Conservation (phyloP, 2,888 invertebrate species). For the Zaprionus lineosus region DNA sequence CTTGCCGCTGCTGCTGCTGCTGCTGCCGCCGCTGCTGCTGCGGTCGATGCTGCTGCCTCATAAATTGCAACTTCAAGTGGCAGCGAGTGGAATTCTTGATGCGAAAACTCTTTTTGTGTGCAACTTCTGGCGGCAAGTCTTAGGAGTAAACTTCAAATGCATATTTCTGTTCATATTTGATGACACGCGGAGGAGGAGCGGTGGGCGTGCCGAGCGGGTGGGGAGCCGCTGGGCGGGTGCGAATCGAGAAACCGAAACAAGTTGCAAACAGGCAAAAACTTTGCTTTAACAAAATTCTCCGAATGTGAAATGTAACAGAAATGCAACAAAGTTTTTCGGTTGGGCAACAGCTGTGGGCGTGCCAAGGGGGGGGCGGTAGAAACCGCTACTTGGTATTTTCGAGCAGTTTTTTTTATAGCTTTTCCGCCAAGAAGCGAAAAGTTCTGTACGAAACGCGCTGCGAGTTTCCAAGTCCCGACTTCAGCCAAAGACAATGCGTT, state of each 20-base stretch:
- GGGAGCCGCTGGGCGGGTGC: background rate
- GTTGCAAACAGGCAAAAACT: conserved; percentile 69
- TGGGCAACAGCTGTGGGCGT: background rate
- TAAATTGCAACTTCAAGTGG: conserved; percentile 51
- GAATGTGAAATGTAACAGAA: conserved; percentile 53
- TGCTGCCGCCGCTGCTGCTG: conserved; percentile 8
- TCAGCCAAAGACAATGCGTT: conserved; percentile 44
- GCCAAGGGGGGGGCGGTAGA: conserved; percentile 4
- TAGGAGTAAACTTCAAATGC: conserved; percentile 35
- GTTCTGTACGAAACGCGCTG: conserved; percentile 29
- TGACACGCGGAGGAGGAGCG: conserved; percentile 49
- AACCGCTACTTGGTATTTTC: conserved; percentile 42
- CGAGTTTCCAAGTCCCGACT: conserved; percentile 47
- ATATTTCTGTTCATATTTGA: conserved; percentile 63
- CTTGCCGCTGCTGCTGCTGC: background rate
- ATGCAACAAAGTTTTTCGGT: conserved; percentile 45
- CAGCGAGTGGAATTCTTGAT: conserved; percentile 39
- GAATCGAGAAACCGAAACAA: conserved; percentile 56
- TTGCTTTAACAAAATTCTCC: conserved; percentile 47
- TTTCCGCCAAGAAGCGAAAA: conserved; percentile 34
- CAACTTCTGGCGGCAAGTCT: conserved; percentile 38
- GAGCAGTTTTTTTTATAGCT: conserved; percentile 22
- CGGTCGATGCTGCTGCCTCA: conserved; percentile 1
- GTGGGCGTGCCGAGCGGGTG: background rate
- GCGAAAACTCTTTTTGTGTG: conserved; percentile 5